phyloP scores from a whole-genome alignment of 1,140 invertebrate species.

The Chironomus tepperi region DNA sequence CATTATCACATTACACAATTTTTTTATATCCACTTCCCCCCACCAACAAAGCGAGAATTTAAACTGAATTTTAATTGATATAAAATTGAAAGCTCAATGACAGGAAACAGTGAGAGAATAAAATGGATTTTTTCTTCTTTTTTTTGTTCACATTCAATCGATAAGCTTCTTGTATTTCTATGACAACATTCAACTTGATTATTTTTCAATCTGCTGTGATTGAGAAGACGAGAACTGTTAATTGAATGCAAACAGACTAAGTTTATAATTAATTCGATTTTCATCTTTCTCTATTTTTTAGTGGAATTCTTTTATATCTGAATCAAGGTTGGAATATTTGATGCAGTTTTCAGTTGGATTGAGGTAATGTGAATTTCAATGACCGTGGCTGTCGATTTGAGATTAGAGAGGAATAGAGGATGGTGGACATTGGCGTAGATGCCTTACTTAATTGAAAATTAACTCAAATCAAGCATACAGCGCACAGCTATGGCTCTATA shows the following conservation, averaged over 20 bases:
- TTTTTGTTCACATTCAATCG: neutral
- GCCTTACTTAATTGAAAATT: too few species aligned
- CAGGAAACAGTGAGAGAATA: neutral
- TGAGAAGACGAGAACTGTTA: neutral
- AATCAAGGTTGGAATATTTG: too few species aligned
- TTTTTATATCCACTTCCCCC: neutral
- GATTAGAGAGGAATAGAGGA: too few species aligned
- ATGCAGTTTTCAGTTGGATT: too few species aligned
- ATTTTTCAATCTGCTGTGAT: neutral
- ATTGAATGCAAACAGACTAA: constrained; percentile 21
- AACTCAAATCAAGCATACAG: too few species aligned
- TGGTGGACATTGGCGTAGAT: too few species aligned
- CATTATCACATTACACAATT: too few species aligned
- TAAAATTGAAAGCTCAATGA: neutral
- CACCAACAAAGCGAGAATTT: neutral
- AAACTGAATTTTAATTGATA: neutral
- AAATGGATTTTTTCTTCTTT: neutral
- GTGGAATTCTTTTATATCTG: neutral
- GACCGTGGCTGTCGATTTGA: too few species aligned
- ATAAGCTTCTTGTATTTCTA: constrained; percentile 8
- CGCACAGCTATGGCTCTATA: too few species aligned
- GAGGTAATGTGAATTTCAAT: too few species aligned
- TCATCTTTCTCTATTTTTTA: constrained; percentile 24
- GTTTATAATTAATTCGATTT: constrained; percentile 26
- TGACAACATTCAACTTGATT: constrained; percentile 4